Percentiles rank a stretch among this genome's conserved stretches.
These are phyloP conservation scores for Amblyornis subalaris DNA, from an alignment of 2,113 vertebrate genomes.

Conservation along the genomic window DNA sequence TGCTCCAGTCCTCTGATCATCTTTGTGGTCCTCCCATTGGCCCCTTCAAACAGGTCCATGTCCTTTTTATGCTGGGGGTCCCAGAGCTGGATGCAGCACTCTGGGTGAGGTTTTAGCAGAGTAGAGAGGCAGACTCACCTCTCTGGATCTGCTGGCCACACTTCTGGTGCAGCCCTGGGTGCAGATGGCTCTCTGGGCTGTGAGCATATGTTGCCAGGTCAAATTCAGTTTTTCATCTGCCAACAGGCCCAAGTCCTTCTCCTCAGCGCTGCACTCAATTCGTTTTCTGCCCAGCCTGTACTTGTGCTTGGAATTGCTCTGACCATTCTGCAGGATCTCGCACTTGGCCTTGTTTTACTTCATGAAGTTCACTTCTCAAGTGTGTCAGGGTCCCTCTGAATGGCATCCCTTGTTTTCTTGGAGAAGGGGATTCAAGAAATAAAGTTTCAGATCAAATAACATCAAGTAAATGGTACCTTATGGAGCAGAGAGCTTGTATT, in stretches of 20 bases:
- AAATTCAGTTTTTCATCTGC: neutral
- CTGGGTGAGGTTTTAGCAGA: neutral
- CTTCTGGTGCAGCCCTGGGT: neutral
- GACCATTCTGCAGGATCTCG: neutral
- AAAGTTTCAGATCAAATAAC: neutral
- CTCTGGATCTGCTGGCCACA: accelerated
- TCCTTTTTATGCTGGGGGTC: accelerated
- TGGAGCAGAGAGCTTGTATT: neutral
- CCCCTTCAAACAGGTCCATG: neutral
- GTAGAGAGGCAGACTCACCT: neutral
- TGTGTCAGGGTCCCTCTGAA: neutral
- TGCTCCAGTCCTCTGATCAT: neutral
- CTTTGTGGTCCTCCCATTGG: neutral
- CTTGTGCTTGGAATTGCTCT: neutral
- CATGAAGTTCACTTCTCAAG: neutral
- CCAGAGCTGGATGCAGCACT: neutral
- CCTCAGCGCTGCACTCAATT: neutral
- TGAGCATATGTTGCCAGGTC: neutral
- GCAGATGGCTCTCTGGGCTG: neutral
- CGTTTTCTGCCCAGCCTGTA: neutral
- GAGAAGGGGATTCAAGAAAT: neutral
- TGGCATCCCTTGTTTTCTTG: neutral
- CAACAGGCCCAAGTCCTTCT: neutral
- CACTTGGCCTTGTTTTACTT: neutral
- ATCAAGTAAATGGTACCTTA: neutral